Percentiles rank a stretch among this genome's conserved stretches.
Conservation (phyloP, 64 coral and sea anemone species). For the Stylophora pistillata region DNA sequence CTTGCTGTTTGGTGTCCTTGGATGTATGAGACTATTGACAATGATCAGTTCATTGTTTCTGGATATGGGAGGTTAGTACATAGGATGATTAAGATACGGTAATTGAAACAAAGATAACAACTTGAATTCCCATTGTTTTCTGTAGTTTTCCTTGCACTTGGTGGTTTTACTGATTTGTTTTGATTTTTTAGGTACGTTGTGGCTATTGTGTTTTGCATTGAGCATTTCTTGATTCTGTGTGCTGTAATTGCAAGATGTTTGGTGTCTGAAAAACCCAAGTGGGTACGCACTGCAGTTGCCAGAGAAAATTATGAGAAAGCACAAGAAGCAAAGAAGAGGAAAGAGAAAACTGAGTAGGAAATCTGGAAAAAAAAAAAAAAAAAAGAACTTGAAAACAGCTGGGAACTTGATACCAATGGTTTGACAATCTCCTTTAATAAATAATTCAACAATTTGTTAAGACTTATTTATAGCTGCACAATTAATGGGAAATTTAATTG, state of each 20-base stretch:
- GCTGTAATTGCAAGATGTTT: constrained; percentile 74
- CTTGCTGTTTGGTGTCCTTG: constrained; percentile 91
- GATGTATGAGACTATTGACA: constrained; percentile 97
- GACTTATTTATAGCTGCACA: not conserved
- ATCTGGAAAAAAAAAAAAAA: too few species aligned
- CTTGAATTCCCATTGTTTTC: not conserved
- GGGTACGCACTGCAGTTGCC: constrained; percentile 89
- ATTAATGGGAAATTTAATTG: too few species aligned
- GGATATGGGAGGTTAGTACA: constrained; percentile 86
- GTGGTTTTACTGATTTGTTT: not conserved
- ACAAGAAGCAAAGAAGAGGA: constrained; percentile 24
- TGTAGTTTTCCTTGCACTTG: not conserved
- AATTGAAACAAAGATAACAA: too few species aligned
- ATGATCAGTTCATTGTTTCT: constrained; percentile 88
- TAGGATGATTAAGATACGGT: not conserved
- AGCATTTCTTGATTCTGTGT: constrained; percentile 92
- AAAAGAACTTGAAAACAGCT: too few species aligned
- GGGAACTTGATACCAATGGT: too few species aligned
- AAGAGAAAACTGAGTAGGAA: constrained; percentile 12
- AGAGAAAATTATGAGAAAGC: constrained; percentile 83
- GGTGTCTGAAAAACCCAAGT: constrained; percentile 81
- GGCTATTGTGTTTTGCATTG: constrained; percentile 81
- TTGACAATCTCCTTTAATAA: too few species aligned
- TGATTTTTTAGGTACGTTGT: constrained; percentile 80
- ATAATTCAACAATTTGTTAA: not conserved